A percentile compares a stretch with the other conserved stretches of the same genome.
These are phyloP conservation scores for Synanthedon vespiformis DNA, from an alignment of 2,888 invertebrate species.

Conservation along the genomic window DNA sequence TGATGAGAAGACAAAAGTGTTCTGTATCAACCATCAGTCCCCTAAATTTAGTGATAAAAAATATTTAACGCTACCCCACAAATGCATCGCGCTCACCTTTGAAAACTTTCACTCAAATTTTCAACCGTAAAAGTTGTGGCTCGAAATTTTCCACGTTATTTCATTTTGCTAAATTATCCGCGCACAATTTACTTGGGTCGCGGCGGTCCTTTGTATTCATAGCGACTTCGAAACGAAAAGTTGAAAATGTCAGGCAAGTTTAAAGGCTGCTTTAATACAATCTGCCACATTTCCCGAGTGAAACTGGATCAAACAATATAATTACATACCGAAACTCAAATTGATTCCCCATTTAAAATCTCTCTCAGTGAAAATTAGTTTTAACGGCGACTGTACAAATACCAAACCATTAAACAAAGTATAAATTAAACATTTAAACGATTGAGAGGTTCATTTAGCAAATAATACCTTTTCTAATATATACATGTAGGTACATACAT, in stretches of 20 bases:
- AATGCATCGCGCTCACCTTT: neutral
- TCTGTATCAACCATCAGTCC: too few relatives aligned
- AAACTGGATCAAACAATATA: neutral
- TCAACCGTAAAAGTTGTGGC: neutral
- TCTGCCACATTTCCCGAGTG: neutral
- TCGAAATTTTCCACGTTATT: neutral
- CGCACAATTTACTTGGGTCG: neutral
- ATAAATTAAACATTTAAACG: too few relatives aligned
- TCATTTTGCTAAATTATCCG: neutral
- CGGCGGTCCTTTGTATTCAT: neutral
- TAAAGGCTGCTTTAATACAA: neutral
- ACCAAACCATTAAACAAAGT: too few relatives aligned
- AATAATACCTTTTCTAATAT: too few relatives aligned
- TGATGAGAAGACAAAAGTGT: too few relatives aligned
- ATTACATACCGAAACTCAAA: too few relatives aligned
- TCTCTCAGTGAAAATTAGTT: too few relatives aligned
- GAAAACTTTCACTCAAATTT: neutral
- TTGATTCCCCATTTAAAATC: too few relatives aligned
- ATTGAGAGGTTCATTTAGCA: too few relatives aligned
- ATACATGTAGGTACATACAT: too few relatives aligned
- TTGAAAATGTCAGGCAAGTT: neutral
- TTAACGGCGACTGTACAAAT: too few relatives aligned
- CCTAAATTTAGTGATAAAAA: too few relatives aligned
- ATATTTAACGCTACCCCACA: neutral
- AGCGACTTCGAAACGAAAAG: neutral